phyloP scores from a whole-genome alignment of 2,888 invertebrate genomes.

The Trachelus iudaicus region DNA sequence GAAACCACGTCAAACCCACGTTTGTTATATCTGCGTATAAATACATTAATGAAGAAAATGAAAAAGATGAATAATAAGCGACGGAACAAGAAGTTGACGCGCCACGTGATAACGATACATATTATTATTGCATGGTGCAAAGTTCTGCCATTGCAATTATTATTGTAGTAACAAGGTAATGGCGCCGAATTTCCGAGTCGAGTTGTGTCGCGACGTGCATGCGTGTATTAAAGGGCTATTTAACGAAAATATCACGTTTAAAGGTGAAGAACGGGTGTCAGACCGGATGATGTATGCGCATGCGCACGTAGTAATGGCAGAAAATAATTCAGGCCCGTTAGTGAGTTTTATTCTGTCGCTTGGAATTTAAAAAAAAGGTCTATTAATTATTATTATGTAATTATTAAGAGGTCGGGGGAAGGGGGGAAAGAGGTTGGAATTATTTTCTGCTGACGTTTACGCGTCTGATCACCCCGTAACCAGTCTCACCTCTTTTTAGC shows the following conservation, averaged over 20 bases:
- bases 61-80: background rate
- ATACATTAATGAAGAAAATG: background rate
- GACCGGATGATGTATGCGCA: background rate
- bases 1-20: slow-evolving; percentile 47
- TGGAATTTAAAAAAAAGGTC: background rate
- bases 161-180: slow-evolving; percentile 30
- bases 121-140: slow-evolving; percentile 26
- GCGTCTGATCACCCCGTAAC: background rate
- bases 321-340: background rate
- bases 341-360: background rate
- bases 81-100: background rate
- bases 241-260: background rate
- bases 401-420: background rate
- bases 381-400: background rate
- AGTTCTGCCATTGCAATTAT: slow-evolving; percentile 45
- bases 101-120: background rate
- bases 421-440: background rate
- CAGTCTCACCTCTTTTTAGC: slow-evolving; percentile 1
- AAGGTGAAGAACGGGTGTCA: background rate
- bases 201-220: slow-evolving; percentile 16
- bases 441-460: background rate
- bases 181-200: slow-evolving; percentile 22
- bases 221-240: background rate
- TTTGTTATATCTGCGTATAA: slow-evolving; percentile 36
- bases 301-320: background rate